Evolutionary conservation across 2,888 invertebrate genomes (phyloP).

Genomic region (Sturmia bella): DNA sequence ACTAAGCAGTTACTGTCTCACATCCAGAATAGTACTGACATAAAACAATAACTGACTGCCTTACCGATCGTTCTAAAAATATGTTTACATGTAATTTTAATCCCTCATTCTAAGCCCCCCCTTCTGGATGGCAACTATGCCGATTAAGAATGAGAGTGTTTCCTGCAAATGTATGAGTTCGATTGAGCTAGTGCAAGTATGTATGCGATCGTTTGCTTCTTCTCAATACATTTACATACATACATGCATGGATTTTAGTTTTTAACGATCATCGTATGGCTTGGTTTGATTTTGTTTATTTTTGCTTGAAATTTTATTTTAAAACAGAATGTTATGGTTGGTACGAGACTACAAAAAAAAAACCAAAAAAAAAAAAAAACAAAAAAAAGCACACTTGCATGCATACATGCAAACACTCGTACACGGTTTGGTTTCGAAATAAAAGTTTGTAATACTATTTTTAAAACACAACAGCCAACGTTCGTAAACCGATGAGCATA

Average conservation of each 20-base stretch:
- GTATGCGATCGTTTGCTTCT: slow-evolving; percentile 35
- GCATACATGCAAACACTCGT: not conserved
- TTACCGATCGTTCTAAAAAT: not conserved
- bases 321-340: slow-evolving; percentile 61
- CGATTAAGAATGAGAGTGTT: slow-evolving; percentile 51
- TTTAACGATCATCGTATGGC: slow-evolving; percentile 67
- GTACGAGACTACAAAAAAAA: slow-evolving; percentile 41
- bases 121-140: slow-evolving; percentile 52
- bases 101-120: slow-evolving; percentile 23
- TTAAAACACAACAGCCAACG: slow-evolving; percentile 63
- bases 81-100: too few relatives aligned
- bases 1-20: too few relatives aligned
- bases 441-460: slow-evolving; percentile 65
- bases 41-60: too few relatives aligned
- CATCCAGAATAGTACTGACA: too few relatives aligned
- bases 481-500: slow-evolving; percentile 53
- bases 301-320: slow-evolving; percentile 49
- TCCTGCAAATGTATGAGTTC: slow-evolving; percentile 11
- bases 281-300: slow-evolving; percentile 53
- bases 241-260: slow-evolving; percentile 42
- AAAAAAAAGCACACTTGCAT: not conserved
- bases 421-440: slow-evolving; percentile 59
- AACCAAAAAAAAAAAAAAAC: slow-evolving; percentile 11
- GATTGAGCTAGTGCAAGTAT: slow-evolving; percentile 36
- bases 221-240: slow-evolving; percentile 32